A percentile compares a stretch with the other conserved stretches of the same genome.
These are phyloP conservation scores for Phyllostomus discolor DNA, from an alignment of 2,113 vertebrate species.

Conservation along the genomic window DNA sequence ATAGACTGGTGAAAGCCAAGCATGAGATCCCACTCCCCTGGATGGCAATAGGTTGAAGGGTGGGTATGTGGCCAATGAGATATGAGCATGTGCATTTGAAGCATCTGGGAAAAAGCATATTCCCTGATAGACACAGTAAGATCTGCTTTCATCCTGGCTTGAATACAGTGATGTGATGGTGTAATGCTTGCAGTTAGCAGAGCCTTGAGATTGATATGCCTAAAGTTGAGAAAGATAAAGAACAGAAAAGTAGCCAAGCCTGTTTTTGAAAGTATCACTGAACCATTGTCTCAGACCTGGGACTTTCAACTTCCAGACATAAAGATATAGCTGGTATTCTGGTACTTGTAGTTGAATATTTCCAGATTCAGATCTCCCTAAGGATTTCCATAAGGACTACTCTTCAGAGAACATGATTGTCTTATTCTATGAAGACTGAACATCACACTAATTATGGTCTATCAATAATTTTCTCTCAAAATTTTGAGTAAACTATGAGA, in stretches of 20 bases:
- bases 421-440: neutral
- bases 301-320: neutral
- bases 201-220: neutral
- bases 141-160: neutral
- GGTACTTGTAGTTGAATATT: neutral
- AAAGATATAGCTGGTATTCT: neutral
- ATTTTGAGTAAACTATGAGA: neutral
- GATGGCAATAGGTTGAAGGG: neutral
- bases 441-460: neutral
- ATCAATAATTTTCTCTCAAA: neutral
- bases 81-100: neutral
- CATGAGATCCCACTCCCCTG: neutral
- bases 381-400: neutral
- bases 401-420: neutral
- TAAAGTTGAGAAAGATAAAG: neutral
- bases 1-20: neutral
- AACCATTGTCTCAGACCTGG: neutral
- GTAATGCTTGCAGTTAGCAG: neutral
- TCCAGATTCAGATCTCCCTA: neutral
- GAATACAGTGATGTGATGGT: neutral
- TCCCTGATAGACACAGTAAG: neutral
- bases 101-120: neutral
- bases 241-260: neutral
- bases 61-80: neutral
- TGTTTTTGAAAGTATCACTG: neutral